Evolutionary conservation across 2,113 vertebrate species (phyloP), one percentile per base, ranked within the genome.

Genomic region (Chaenogobius annularis): DNA sequence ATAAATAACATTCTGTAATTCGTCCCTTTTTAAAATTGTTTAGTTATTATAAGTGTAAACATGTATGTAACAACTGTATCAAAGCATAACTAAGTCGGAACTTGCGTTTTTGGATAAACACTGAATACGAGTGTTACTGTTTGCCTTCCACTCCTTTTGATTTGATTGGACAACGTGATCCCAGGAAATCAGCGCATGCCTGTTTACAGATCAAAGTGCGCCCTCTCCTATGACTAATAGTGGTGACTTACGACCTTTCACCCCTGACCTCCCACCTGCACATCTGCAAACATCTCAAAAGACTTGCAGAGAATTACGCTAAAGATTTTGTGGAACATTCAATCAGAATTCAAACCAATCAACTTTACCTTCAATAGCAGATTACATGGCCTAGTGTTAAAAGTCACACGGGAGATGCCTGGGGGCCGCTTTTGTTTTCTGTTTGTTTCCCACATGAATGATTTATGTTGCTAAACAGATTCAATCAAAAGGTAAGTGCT

Each of bases 121-220:
- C 47, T 4, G 26, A 69, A 81, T 87, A 83, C 79, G 20, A 69
- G 63, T 87, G 88, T 90, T 48, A 48, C 48, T 54, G 8, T 54
- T 54, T 54, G 7, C 9, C 20, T 54, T 54, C 50, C 91, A 90
- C 56, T 75, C 46, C 67, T 75, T 75, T 61, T 76, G 78, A 70
- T 82, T 78, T 79, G 84, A 90, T 85, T 92, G 80, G 89, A 92
- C 85, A 90, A 54, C 92, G 75, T 85, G 89, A 61, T 91, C 87
- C 65, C 66, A 77, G 81, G 79, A 66, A 59, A 72, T 81, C 59
- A 8, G 72, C 50, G 52, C 73, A 37, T 47, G 62, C 68, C 69
- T 80, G 70, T 88, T 82, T 81, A 80, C 68, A 79, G 73, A 87
- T 56, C 75, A 72, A 80, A 19, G 78, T 17, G 40, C 74, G 78